phyloP scores from a whole-genome alignment of 2,888 invertebrate genomes.

The Phaedon cochleariae region DNA sequence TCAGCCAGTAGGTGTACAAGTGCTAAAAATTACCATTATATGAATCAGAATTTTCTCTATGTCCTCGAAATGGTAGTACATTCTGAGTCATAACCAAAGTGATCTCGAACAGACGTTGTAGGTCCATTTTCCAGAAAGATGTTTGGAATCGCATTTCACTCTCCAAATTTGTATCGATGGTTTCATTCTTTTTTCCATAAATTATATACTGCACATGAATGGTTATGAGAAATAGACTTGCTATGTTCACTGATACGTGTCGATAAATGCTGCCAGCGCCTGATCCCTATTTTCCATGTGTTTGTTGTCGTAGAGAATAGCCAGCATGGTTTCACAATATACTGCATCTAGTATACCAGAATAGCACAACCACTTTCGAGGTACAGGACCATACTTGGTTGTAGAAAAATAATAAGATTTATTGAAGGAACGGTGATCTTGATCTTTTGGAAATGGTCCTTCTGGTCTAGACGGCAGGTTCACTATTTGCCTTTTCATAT shows the following conservation, averaged over 20 bases:
- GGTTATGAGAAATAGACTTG: slow-evolving; percentile 15
- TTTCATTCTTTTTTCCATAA: slow-evolving; percentile 36
- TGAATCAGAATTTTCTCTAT: slow-evolving; percentile 27
- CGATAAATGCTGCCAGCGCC: slow-evolving; percentile 41
- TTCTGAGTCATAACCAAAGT: slow-evolving; percentile 31
- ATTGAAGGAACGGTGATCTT: too few species aligned
- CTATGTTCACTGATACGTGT: slow-evolving; percentile 27
- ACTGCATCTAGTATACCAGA: slow-evolving; percentile 11
- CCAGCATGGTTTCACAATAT: slow-evolving; percentile 14
- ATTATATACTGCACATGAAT: slow-evolving; percentile 40
- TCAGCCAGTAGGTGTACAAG: slow-evolving; percentile 40
- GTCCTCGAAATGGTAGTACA: slow-evolving; percentile 35
- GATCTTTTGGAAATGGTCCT: too few species aligned
- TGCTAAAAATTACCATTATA: slow-evolving; percentile 44
- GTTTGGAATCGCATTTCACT: slow-evolving; percentile 26
- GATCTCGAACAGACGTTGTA: slow-evolving; percentile 33
- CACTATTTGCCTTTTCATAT: too few species aligned
- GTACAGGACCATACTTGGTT: slow-evolving; percentile 1
- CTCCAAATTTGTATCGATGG: slow-evolving; percentile 31
- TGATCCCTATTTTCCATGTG: slow-evolving; percentile 23
- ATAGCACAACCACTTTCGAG: not conserved
- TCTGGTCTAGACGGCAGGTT: too few species aligned
- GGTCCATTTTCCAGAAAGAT: slow-evolving; percentile 34
- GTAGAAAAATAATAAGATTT: not conserved
- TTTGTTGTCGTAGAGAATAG: slow-evolving; percentile 15